Evolutionary conservation across 2,113 vertebrate genomes (phyloP).

Genomic region (Arothron firmamentum): DNA sequence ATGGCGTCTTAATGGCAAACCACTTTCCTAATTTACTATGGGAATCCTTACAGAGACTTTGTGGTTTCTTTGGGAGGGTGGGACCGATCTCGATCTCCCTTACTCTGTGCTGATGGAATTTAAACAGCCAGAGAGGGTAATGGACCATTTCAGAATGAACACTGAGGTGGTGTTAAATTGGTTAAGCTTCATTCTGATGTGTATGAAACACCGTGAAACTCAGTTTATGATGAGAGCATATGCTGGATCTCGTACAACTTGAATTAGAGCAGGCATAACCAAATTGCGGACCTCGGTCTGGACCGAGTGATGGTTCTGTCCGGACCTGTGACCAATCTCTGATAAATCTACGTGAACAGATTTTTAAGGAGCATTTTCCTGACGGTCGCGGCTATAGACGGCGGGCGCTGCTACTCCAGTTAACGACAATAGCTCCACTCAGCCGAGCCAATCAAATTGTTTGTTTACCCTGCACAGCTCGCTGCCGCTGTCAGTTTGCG

Average conservation of each 20-base stretch:
- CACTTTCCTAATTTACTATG: slow-evolving; percentile 54
- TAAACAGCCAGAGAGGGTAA: slow-evolving; percentile 40
- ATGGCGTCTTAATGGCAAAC: slow-evolving; percentile 62
- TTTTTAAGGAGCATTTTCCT: too few relatives aligned
- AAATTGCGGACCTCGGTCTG: too few relatives aligned
- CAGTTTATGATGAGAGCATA: slow-evolving; percentile 10
- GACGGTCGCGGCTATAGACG: too few relatives aligned
- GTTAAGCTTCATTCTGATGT: slow-evolving; percentile 16
- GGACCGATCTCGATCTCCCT: slow-evolving; percentile 8
- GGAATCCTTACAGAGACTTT: slow-evolving; percentile 41
- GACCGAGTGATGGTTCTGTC: too few relatives aligned
- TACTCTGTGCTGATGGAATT: slow-evolving; percentile 28
- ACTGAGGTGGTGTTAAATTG: slow-evolving; percentile 32
- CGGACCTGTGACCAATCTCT: too few relatives aligned
- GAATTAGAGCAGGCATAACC: too few relatives aligned
- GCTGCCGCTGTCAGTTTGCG: too few relatives aligned
- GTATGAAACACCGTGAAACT: slow-evolving; percentile 6
- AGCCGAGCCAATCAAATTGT: too few relatives aligned
- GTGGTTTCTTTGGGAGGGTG: slow-evolving; percentile 34
- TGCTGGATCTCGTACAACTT: neutral
- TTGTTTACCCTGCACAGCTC: too few relatives aligned
- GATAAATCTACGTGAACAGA: too few relatives aligned
- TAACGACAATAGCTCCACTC: too few relatives aligned
- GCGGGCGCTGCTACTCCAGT: too few relatives aligned
- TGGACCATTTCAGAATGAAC: slow-evolving; percentile 49